A percentile compares a stretch with the other conserved stretches of the same genome.
Conservation (phyloP, 2,113 vertebrate genomes). For the Odocoileus hemionus region DNA sequence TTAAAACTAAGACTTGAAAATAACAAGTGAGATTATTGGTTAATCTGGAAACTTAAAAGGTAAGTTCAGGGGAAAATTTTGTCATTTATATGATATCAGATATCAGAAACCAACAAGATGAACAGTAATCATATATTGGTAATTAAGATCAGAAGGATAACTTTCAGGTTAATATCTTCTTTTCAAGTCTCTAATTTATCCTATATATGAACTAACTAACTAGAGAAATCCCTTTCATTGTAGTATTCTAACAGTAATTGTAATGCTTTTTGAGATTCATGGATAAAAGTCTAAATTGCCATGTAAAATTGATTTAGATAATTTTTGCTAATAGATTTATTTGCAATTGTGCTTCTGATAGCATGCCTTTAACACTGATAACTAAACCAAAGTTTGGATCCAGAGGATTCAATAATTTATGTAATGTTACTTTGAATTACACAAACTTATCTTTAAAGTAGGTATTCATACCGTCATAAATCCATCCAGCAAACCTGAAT, state of each 20-base stretch:
- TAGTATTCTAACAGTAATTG: background rate
- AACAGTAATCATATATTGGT: background rate
- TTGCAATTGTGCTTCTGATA: background rate
- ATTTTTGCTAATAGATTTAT: background rate
- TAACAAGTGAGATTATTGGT: background rate
- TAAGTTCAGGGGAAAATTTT: background rate
- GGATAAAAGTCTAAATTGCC: background rate
- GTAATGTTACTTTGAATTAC: background rate
- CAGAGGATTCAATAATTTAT: background rate
- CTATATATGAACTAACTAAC: background rate
- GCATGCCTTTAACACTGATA: background rate
- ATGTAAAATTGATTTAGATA: background rate
- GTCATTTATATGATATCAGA: background rate
- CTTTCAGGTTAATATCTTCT: background rate
- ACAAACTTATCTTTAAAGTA: conserved; percentile 37
- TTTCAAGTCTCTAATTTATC: background rate
- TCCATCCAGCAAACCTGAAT: conserved; percentile 98
- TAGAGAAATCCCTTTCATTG: background rate
- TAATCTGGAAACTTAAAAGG: background rate
- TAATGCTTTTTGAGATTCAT: background rate
- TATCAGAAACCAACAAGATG: background rate
- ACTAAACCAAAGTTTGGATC: background rate
- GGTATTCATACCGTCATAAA: conserved; percentile 96
- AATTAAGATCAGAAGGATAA: background rate
- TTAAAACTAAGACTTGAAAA: conserved; percentile 6